Evolutionary conservation across 2,888 invertebrate species (phyloP).

Genomic region (Orthosia cruda): DNA sequence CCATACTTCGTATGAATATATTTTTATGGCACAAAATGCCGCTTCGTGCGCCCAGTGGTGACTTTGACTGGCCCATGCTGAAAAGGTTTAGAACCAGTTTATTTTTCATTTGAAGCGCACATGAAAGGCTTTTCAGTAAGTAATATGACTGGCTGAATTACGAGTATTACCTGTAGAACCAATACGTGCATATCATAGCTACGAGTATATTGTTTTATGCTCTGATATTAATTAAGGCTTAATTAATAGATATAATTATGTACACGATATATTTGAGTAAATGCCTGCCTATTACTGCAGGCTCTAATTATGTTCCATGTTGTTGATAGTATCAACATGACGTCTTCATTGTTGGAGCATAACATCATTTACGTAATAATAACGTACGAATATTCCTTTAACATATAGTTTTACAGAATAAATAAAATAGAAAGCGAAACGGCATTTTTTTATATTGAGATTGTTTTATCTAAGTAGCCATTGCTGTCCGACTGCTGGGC

Average conservation of each 20-base stretch:
- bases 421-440: neutral
- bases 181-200: conserved; percentile 28
- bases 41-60: conserved; percentile 67
- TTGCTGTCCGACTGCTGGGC: too few relatives aligned
- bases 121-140: conserved; percentile 64
- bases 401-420: neutral
- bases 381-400: neutral
- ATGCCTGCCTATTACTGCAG: conserved; percentile 12
- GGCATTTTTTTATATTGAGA: neutral
- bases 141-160: conserved; percentile 43
- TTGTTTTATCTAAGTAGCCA: too few relatives aligned
- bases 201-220: conserved; percentile 41
- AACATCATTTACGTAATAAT: neutral
- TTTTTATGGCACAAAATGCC: conserved; percentile 78
- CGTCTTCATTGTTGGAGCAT: conserved; percentile 14
- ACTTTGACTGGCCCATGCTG: conserved; percentile 71
- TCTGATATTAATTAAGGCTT: conserved; percentile 37
- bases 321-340: conserved; percentile 19
- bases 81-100: conserved; percentile 68
- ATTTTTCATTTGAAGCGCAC: conserved; percentile 62
- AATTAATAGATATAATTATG: conserved; percentile 39
- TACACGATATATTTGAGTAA: conserved; percentile 18
- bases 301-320: conserved; percentile 26
- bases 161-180: conserved; percentile 44
- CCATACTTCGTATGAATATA: conserved; percentile 86